Conservation (phyloP, 2,888 invertebrate genomes). For the Drosophila mimetica region DNA sequence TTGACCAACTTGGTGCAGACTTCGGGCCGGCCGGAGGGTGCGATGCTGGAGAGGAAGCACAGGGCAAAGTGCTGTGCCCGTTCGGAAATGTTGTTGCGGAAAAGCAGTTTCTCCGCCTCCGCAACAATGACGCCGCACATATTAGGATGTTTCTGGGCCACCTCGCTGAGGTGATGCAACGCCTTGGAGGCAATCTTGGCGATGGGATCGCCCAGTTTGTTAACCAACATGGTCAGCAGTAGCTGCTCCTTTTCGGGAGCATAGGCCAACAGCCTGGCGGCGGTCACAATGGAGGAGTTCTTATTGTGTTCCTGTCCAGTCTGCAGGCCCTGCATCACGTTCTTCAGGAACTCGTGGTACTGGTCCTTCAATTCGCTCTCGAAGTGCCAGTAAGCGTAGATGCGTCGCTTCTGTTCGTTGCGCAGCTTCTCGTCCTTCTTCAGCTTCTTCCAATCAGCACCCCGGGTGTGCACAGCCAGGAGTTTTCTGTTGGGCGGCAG, state of each 20-base stretch:
- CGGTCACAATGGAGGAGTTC: constrained; percentile 77
- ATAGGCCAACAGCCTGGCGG: constrained; percentile 78
- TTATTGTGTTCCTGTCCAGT: constrained; percentile 83
- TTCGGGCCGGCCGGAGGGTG: constrained; percentile 89
- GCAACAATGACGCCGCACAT: constrained; percentile 95
- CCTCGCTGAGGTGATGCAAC: constrained; percentile 92
- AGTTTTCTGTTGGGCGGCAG: constrained; percentile 83
- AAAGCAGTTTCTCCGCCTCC: constrained; percentile 96
- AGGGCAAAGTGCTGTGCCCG: constrained; percentile 97
- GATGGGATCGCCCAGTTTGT: constrained; percentile 97
- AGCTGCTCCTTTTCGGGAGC: constrained; percentile 84
- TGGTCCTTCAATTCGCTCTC: constrained; percentile 94
- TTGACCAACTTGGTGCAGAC: constrained; percentile 93
- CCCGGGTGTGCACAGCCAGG: constrained; percentile 80
- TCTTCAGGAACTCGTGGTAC: constrained; percentile 85
- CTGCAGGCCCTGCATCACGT: constrained; percentile 82
- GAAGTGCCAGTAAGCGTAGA: constrained; percentile 93
- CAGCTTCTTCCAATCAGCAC: constrained; percentile 82
- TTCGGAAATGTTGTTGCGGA: constrained; percentile 92
- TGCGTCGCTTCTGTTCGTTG: constrained; percentile 87
- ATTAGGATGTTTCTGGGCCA: constrained; percentile 93
- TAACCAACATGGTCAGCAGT: constrained; percentile 92
- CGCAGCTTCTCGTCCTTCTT: constrained; percentile 81
- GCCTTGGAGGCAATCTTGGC: constrained; percentile 93
- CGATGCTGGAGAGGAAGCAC: constrained; percentile 95